Percentiles rank a stretch among this genome's conserved stretches.
Conservation (phyloP, 64 coral and sea anemone species). For the Porites australiensis region DNA sequence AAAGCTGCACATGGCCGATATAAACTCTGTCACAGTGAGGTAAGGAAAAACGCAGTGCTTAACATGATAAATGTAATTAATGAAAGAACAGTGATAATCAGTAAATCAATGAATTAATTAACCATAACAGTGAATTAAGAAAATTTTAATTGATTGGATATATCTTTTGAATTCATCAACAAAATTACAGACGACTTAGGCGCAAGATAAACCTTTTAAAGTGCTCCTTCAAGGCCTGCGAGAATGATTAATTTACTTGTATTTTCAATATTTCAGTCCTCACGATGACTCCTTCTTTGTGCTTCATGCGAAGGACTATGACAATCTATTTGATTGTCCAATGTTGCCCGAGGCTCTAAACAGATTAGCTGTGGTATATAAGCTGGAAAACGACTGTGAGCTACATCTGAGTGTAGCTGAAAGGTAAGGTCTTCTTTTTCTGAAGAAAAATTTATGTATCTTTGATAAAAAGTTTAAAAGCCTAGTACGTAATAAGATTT, state of each 20-base stretch:
- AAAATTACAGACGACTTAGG: too few species aligned
- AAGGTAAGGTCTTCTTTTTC: background rate
- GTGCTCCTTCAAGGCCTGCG: background rate
- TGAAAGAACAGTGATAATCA: too few species aligned
- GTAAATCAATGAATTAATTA: too few species aligned
- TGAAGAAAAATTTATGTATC: background rate
- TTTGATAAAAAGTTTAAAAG: too few species aligned
- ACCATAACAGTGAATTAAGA: too few species aligned
- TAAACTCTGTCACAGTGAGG: slow-evolving; percentile 51
- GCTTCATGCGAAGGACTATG: slow-evolving; percentile 60
- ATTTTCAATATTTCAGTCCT: slow-evolving; percentile 45
- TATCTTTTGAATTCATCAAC: too few species aligned
- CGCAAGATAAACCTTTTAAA: too few species aligned
- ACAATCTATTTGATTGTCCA: slow-evolving; percentile 40
- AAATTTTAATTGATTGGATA: too few species aligned
- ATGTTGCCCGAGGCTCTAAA: slow-evolving; percentile 36
- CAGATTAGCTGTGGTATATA: slow-evolving; percentile 39
- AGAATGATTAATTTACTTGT: background rate
- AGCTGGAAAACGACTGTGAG: slow-evolving; percentile 15
- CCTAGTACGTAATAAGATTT: background rate
- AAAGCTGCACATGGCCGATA: slow-evolving; percentile 22
- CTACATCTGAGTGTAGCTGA: slow-evolving; percentile 23
- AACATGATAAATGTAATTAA: too few species aligned
- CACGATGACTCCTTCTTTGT: slow-evolving; percentile 68
- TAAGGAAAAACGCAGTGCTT: background rate